Evolutionary conservation across 2,888 invertebrate genomes (phyloP).

Genomic region (Phaonia tiefii): DNA sequence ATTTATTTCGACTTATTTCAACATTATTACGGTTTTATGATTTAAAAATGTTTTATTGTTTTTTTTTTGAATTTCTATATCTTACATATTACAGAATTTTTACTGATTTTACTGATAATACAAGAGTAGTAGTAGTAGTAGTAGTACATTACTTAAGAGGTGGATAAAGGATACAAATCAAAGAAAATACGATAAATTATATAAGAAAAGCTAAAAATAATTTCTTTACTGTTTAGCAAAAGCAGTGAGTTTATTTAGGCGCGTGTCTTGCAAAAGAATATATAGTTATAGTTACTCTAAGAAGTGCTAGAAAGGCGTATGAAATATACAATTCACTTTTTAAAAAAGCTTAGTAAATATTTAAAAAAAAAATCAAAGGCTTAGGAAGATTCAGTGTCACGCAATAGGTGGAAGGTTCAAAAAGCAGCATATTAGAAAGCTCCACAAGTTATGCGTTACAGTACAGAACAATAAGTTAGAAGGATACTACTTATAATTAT

Average conservation of each 20-base stretch:
- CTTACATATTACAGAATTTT: constrained; percentile 67
- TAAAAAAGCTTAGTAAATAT: constrained; percentile 13
- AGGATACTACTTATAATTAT: constrained; percentile 1
- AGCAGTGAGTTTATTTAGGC: constrained; percentile 60
- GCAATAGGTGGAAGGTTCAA: background rate
- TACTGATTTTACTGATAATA: constrained; percentile 70
- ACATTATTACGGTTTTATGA: constrained; percentile 39
- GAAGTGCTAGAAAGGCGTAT: constrained; percentile 3
- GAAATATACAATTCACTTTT: background rate
- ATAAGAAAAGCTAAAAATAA: constrained; percentile 53
- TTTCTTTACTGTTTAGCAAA: constrained; percentile 41
- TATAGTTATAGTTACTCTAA: constrained; percentile 9
- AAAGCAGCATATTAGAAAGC: constrained; percentile 14
- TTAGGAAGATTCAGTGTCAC: background rate
- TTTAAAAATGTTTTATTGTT: background rate
- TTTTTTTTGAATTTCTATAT: constrained; percentile 24
- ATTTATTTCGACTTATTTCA: constrained; percentile 56
- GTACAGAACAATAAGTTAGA: constrained; percentile 8
- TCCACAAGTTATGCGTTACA: constrained; percentile 16
- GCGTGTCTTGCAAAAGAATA: constrained; percentile 55
- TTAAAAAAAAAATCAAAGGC: background rate
- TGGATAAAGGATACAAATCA: constrained; percentile 37
- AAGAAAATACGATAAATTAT: constrained; percentile 48
- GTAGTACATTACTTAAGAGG: constrained; percentile 39
- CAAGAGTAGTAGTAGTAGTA: constrained; percentile 25